phyloP scores from a whole-genome alignment of 2,113 vertebrate species.

The Psilopsiagon aurifrons region DNA sequence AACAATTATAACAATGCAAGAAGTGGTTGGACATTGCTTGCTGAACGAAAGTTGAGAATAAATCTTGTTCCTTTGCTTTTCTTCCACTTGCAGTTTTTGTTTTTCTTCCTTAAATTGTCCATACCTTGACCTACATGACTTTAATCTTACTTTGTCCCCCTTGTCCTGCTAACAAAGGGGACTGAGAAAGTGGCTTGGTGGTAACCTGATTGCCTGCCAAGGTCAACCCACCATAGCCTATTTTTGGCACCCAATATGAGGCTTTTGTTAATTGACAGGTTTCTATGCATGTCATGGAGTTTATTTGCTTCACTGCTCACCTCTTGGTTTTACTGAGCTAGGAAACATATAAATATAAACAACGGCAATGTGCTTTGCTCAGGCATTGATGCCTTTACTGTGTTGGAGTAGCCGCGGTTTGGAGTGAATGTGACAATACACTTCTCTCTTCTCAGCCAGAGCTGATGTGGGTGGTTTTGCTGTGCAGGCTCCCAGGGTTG shows the following conservation, averaged over 20 bases:
- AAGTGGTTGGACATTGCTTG: neutral
- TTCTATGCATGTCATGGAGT: neutral
- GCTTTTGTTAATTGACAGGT: neutral
- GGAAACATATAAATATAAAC: neutral
- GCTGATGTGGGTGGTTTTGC: neutral
- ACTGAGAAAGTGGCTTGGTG: neutral
- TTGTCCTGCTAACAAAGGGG: neutral
- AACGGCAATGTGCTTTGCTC: neutral
- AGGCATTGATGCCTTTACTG: neutral
- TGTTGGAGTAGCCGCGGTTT: neutral
- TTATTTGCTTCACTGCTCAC: neutral
- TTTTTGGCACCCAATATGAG: neutral
- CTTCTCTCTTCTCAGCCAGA: neutral
- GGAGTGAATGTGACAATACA: neutral
- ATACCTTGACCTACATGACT: neutral
- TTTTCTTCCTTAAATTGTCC: neutral
- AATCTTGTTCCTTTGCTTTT: neutral
- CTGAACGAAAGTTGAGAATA: neutral
- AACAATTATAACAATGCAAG: neutral
- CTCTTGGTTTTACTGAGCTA: neutral
- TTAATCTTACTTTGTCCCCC: neutral
- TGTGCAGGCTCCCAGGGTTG: fast-evolving
- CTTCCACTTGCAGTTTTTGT: neutral
- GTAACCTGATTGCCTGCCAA: neutral
- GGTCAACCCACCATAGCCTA: neutral